Conservation (phyloP, 2,113 vertebrate species). For the Perca flavescens region DNA sequence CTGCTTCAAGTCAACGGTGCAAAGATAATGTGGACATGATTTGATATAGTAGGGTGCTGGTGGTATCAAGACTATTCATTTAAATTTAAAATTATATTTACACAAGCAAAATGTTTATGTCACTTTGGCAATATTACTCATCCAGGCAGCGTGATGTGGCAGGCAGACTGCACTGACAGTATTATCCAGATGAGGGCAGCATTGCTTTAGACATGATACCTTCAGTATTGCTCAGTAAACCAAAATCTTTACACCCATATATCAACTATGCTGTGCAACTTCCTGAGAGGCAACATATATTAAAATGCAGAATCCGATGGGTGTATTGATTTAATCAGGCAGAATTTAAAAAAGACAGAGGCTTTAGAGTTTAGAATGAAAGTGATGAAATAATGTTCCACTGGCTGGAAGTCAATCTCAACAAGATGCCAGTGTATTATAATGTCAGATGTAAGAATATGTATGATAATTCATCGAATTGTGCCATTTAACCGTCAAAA, state of each 20-base stretch:
- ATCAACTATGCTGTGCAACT: slow-evolving; percentile 38
- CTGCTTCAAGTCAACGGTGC: neutral
- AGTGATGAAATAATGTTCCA: slow-evolving; percentile 34
- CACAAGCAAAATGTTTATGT: slow-evolving; percentile 31
- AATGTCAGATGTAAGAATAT: slow-evolving; percentile 9
- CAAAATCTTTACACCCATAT: slow-evolving; percentile 8
- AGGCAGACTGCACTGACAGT: slow-evolving; percentile 13
- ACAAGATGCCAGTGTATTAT: neutral
- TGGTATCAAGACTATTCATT: slow-evolving; percentile 13
- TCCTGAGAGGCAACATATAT: slow-evolving; percentile 48
- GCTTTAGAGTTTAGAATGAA: slow-evolving; percentile 31
- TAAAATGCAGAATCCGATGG: slow-evolving; percentile 53
- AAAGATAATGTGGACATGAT: neutral
- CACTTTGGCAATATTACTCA: slow-evolving; percentile 25
- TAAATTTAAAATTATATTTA: slow-evolving; percentile 8
- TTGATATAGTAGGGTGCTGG: neutral
- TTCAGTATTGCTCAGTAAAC: slow-evolving; percentile 1
- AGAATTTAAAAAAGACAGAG: slow-evolving; percentile 3
- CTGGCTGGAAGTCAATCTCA: slow-evolving; percentile 13
- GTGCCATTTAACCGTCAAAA: slow-evolving; percentile 18
- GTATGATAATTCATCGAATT: slow-evolving; percentile 23
- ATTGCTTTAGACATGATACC: slow-evolving; percentile 48
- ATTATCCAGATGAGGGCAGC: slow-evolving; percentile 73
- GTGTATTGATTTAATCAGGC: slow-evolving; percentile 57
- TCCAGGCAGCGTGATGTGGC: neutral